phyloP scores from a whole-genome alignment of 2,888 invertebrate species.

The Erebia epiphron region DNA sequence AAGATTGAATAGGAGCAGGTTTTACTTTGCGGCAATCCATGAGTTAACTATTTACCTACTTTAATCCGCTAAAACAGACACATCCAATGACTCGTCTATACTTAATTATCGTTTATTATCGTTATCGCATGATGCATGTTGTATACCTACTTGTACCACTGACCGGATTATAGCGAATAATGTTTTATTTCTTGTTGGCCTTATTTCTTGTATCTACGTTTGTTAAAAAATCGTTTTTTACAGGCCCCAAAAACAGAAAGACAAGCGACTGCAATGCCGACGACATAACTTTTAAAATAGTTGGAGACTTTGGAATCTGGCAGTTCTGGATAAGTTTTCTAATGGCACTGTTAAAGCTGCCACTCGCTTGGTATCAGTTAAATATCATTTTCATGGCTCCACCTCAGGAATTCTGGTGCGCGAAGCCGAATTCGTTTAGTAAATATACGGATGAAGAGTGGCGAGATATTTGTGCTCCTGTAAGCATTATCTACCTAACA shows the following conservation, averaged over 20 bases:
- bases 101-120: too few species aligned
- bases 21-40: too few species aligned
- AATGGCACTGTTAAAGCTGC: slow-evolving; percentile 83
- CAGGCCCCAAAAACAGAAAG: neutral
- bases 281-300: slow-evolving; percentile 58
- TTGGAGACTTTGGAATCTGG: slow-evolving; percentile 84
- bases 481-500: slow-evolving; percentile 46
- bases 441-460: slow-evolving; percentile 66
- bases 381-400: slow-evolving; percentile 85
- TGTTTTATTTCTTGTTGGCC: too few species aligned
- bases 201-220: too few species aligned
- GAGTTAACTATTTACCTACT: too few species aligned
- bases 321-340: slow-evolving; percentile 78
- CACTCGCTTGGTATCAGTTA: slow-evolving; percentile 85
- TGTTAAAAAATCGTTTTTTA: neutral
- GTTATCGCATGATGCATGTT: too few species aligned
- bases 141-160: too few species aligned
- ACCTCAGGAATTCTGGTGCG: slow-evolving; percentile 83
- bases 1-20: too few species aligned
- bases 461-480: slow-evolving; percentile 68
- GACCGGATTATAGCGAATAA: too few species aligned
- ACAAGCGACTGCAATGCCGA: slow-evolving; percentile 33
- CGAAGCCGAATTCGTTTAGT: slow-evolving; percentile 56
- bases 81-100: too few species aligned
- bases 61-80: too few species aligned